Evolutionary conservation across 1,140 invertebrate species (phyloP).

Genomic region (Trypoxylus dichotomus): DNA sequence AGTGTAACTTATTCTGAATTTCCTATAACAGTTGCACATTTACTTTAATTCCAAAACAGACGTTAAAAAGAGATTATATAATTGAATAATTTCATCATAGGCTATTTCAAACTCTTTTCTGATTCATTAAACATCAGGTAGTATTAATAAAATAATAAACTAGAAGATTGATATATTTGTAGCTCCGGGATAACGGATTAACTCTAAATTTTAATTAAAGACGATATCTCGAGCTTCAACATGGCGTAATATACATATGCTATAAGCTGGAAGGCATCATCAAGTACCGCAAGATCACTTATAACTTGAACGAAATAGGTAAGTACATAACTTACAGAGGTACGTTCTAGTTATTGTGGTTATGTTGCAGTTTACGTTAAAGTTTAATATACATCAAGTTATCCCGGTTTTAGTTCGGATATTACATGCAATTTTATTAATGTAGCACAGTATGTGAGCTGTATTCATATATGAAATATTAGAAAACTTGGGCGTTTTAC

Average conservation of each 20-base stretch:
- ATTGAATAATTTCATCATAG: too few relatives aligned
- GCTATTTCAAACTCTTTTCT: too few relatives aligned
- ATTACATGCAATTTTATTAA: conserved; percentile 13
- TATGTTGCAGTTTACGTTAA: neutral
- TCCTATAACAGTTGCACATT: too few relatives aligned
- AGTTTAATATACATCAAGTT: conserved; percentile 10
- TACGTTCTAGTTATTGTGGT: conserved; percentile 13
- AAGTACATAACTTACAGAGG: conserved; percentile 8
- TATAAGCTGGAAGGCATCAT: neutral
- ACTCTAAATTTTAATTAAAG: conserved; percentile 10
- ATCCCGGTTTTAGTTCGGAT: neutral
- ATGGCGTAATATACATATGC: neutral
- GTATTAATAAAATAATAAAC: neutral
- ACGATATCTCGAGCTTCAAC: neutral
- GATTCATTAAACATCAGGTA: too few relatives aligned
- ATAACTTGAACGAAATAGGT: conserved; percentile 26
- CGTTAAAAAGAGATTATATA: too few relatives aligned
- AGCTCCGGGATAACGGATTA: neutral
- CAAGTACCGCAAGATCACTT: neutral
- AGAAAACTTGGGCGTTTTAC: neutral
- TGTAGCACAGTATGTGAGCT: neutral
- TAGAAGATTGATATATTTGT: neutral
- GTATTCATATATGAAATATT: neutral
- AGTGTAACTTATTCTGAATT: too few relatives aligned
- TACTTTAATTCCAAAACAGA: too few relatives aligned